A percentile compares a stretch with the other conserved stretches of the same genome.
Evolutionary conservation across 2,113 vertebrate genomes (phyloP).

Genomic region (Oxyura jamaicensis): DNA sequence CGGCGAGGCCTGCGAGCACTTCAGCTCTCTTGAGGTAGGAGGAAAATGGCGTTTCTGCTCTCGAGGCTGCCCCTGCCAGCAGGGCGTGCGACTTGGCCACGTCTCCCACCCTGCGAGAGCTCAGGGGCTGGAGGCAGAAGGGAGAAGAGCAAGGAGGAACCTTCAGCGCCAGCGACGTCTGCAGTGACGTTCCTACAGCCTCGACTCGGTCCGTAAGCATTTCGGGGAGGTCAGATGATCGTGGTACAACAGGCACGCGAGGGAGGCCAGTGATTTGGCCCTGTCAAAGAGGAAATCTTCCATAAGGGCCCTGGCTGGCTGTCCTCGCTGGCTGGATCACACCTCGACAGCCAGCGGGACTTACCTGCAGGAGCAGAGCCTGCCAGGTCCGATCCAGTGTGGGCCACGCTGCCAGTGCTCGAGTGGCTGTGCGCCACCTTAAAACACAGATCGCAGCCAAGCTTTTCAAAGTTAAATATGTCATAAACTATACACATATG

Average conservation of each 20-base stretch:
- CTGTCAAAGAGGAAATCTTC: neutral
- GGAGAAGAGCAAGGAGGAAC: neutral
- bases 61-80: neutral
- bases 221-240: neutral
- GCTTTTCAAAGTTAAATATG: constrained; percentile 27
- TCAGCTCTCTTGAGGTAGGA: constrained; percentile 67
- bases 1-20: neutral
- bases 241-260: neutral
- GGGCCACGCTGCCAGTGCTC: neutral
- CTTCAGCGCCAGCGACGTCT: neutral
- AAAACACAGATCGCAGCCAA: constrained; percentile 27
- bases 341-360: neutral
- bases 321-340: neutral
- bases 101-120: neutral
- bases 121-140: neutral
- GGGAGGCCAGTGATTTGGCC: neutral
- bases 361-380: neutral
- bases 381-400: neutral
- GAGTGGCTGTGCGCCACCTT: neutral
- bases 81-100: rapidly evolving
- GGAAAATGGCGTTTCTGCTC: constrained; percentile 4
- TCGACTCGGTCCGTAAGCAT: constrained; percentile 10
- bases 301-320: neutral
- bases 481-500: constrained; percentile 36
- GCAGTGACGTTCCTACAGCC: neutral